A percentile compares a stretch with the other conserved stretches of the same genome.
Evolutionary conservation across 2,797 vertebrate genomes (phyloP).

Genomic region (Psittacula echo): DNA sequence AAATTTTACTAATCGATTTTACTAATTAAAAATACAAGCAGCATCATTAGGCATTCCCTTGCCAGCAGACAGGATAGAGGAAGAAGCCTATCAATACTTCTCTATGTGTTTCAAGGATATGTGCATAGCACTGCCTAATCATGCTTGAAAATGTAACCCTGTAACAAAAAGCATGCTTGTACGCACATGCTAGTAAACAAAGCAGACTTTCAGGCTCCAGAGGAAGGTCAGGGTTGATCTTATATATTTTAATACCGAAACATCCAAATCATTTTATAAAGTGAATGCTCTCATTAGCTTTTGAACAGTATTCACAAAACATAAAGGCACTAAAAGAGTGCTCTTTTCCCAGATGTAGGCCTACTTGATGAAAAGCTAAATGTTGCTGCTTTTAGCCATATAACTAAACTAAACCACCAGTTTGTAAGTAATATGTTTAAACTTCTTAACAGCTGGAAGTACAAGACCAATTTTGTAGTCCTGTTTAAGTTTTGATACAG

Average conservation of each 20-base stretch:
- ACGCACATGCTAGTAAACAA: conserved; percentile 32
- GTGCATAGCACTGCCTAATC: neutral
- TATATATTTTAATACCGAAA: conserved; percentile 27
- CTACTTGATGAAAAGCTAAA: neutral
- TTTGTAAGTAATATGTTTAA: neutral
- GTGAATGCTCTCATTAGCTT: neutral
- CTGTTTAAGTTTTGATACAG: neutral
- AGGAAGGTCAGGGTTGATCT: neutral
- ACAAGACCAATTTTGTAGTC: neutral
- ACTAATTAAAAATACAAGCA: neutral
- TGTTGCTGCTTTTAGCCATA: neutral
- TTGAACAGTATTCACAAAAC: conserved; percentile 18
- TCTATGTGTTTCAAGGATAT: neutral
- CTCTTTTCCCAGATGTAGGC: neutral
- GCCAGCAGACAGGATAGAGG: neutral
- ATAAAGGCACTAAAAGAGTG: conserved; percentile 19
- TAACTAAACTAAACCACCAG: neutral
- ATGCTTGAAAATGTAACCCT: conserved; percentile 21
- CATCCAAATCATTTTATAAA: neutral
- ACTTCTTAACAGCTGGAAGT: neutral
- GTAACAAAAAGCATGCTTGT: neutral
- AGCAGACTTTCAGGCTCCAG: neutral
- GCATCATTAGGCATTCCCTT: neutral
- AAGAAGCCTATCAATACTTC: neutral
- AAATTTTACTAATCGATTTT: neutral